phyloP scores from a whole-genome alignment of 2,113 vertebrate species.

The Sterna hirundo region DNA sequence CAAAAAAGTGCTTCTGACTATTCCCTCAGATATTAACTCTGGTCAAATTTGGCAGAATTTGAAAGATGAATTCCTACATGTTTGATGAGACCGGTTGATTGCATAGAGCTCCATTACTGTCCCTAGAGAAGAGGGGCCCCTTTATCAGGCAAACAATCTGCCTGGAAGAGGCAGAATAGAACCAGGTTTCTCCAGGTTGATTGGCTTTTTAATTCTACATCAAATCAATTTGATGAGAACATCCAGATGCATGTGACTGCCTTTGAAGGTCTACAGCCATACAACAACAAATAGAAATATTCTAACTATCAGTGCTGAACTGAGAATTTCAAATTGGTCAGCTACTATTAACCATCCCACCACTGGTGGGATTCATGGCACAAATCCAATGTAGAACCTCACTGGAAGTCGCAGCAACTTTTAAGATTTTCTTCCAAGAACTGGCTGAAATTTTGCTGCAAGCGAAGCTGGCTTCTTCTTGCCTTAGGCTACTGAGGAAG shows the following conservation, averaged over 20 bases:
- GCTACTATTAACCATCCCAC: background rate
- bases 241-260: background rate
- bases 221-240: background rate
- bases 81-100: background rate
- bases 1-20: background rate
- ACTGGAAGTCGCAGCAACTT: background rate
- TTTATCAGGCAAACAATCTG: background rate
- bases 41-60: background rate
- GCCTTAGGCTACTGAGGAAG: background rate
- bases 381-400: background rate
- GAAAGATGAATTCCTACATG: background rate
- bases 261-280: background rate
- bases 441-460: background rate
- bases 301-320: background rate
- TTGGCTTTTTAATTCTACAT: background rate
- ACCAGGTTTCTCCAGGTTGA: background rate
- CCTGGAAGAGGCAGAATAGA: background rate
- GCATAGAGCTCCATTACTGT: background rate
- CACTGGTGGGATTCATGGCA: background rate
- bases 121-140: background rate
- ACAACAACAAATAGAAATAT: background rate
- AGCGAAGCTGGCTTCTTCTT: background rate
- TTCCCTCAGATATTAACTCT: background rate
- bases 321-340: background rate
- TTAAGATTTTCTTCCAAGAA: background rate